Conservation (phyloP, 2,797 vertebrate genomes). For the Falco rusticolus region DNA sequence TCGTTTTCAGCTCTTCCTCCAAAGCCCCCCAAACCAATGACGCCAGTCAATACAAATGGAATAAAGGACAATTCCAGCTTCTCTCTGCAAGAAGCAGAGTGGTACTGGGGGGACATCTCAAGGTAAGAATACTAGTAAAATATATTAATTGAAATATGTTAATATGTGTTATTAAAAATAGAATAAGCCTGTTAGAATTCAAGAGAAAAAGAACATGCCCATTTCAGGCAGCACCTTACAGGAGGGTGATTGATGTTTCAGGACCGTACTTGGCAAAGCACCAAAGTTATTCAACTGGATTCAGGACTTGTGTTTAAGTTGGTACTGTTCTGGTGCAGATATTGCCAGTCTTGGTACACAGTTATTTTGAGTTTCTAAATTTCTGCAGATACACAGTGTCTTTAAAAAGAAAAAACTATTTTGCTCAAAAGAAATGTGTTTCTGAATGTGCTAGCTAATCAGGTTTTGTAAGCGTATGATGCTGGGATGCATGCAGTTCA, state of each 20-base stretch:
- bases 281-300: neutral
- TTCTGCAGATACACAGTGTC: neutral
- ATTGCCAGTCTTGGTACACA: neutral
- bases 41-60: slow-evolving; percentile 81
- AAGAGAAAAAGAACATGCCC: neutral
- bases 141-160: neutral
- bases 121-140: slow-evolving; percentile 81
- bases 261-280: neutral
- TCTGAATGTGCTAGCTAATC: neutral
- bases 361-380: neutral
- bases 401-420: neutral
- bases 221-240: neutral
- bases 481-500: neutral
- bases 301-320: neutral
- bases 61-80: slow-evolving; percentile 83
- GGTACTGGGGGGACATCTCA: slow-evolving; percentile 99
- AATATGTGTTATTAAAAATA: neutral
- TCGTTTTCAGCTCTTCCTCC: slow-evolving; percentile 90
- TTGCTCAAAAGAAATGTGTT: neutral
- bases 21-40: slow-evolving; percentile 90
- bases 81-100: slow-evolving; percentile 93
- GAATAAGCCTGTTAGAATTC: neutral
- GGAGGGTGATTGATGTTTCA: neutral
- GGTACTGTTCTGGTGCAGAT: neutral
- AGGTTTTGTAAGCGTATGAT: neutral